Base-by-base conservation (phyloP, 2,797 vertebrate genomes). In the Pipistrellus kuhlii region DNA sequence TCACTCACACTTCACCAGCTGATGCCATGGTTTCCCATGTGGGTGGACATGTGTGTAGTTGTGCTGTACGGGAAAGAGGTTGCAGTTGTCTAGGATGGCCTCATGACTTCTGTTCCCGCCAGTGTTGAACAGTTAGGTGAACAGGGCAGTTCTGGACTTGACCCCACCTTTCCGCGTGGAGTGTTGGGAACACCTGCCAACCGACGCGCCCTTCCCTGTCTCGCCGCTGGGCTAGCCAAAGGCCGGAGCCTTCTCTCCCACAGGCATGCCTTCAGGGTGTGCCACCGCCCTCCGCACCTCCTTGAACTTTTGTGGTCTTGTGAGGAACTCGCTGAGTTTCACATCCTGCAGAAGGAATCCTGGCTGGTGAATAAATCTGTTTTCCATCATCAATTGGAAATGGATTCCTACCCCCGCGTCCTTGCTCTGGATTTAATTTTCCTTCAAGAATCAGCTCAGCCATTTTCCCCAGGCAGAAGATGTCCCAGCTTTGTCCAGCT, bases 381-480 rank as follows among this genome's bases (percentile, higher is more conserved):
- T 96, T 94, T 92, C 38, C 72, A 94, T 95, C 84, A 62, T 11
- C 84, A 84, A 64, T 91, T 93, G 73, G 93, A 96, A 92, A 85
- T 1, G 10, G 81, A 91, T 91, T 96, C 91, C 87, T 92, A 30
- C 18, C 72, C 48, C 62, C 73, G 77, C 27, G n/a, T 77, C 88
- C 80, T 92, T 71, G 89, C 64, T 91, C 95, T 93, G 94, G 68
- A 80, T 95, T 91, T 93, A 86, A 93, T 93, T 86, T 87, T 94
- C 72, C 85, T 69, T 0, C 35, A 44, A 81, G 72, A 69, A n/a
- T 90, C 76, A 85, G 88, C n/a, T 73, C 62, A 94, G 88, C 17
- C 27, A 15, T 83, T 66, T 44, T 44, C 46, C 46, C 55, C 32
- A 57, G 46, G 76, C 76, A 32, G 80, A 69, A 72, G 93, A 73